These are phyloP conservation scores for Schizotus pectinicornis DNA, from an alignment of 2,888 invertebrate genomes.

Conservation along the genomic window DNA sequence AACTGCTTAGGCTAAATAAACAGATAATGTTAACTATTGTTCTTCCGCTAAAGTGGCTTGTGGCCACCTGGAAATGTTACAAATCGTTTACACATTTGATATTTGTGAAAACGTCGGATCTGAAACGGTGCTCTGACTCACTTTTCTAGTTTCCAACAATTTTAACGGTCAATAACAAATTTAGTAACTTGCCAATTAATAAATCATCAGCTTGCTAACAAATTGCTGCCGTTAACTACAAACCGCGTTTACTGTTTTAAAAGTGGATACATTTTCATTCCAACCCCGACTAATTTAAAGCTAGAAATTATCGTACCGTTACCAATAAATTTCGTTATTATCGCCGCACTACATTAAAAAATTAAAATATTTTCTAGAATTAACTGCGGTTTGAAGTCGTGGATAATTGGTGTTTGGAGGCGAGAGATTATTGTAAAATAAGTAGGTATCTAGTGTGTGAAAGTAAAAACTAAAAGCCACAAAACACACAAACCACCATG, in stretches of 20 bases:
- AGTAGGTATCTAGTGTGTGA: conserved; percentile 35
- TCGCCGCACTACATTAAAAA: neutral
- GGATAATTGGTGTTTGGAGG: too few relatives aligned
- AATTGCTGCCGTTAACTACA: conserved; percentile 2
- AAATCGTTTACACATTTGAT: conserved; percentile 38
- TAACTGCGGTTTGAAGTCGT: neutral
- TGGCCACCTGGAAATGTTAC: conserved; percentile 51
- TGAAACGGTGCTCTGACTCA: conserved; percentile 11
- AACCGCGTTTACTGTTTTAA: conserved; percentile 17
- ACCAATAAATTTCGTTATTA: neutral
- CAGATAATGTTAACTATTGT: conserved; percentile 54
- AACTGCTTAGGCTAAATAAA: conserved; percentile 56
- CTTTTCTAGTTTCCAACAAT: too few relatives aligned
- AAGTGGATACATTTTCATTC: conserved; percentile 17
- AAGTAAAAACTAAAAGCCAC: conserved; percentile 50
- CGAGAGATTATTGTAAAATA: conserved; percentile 41
- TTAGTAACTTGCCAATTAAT: too few relatives aligned
- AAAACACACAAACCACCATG: conserved; percentile 53
- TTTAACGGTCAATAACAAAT: too few relatives aligned
- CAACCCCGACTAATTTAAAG: neutral
- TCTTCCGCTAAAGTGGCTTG: conserved; percentile 54
- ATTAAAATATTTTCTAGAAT: neutral
- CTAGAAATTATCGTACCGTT: too few relatives aligned
- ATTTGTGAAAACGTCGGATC: conserved; percentile 31
- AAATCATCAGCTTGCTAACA: too few relatives aligned